Evolutionary conservation across 2,888 invertebrate species (phyloP), one percentile per base, ranked within the genome.

Genomic region (Branchellion lobata): DNA sequence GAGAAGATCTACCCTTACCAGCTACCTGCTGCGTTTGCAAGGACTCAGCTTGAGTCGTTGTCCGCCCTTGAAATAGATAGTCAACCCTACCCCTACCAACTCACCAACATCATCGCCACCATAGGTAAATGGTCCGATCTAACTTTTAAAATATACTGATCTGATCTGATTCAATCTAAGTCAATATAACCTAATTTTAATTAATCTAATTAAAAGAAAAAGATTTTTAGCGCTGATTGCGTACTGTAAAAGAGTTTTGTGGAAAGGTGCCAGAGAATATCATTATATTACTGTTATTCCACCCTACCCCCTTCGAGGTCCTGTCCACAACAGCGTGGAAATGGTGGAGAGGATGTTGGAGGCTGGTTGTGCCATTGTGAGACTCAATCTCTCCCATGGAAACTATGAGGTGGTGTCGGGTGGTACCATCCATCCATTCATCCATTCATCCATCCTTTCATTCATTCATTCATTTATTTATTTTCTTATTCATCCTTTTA

Each of bases 341-440:
- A 61, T 80, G 33, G 18, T 80, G 57, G 77, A 76, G 53, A 65
- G 71, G 24, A 72, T 80, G 27, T 65, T 80, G 29, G 78, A 78
- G 34, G 71, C 81, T 21, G 81, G 81, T 36, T 61, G 73, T 33
- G 21, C 75, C n/a, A 33, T 79, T 14, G 33, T 61, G 8, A 51
- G 80, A 21, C 51, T 81, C 75, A 81, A 81, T 18, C 73, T 81
- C 34, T 81, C 79, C 21, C 81, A 79, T 36, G 81, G 79, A 24
- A 40, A 47, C 5, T 77, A 80, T 57, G 80, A 80, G 80, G 81
- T 80, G n/a, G n/a, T n/a, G n/a, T n/a, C n/a, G n/a, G n/a, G n/a
- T n/a, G n/a, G n/a, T n/a, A n/a, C n/a, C n/a, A 27, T 36, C 74
- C 29, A 21, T 47, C 1, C n/a, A 24, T 36, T 24, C n/a, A 18